Evolutionary conservation across 2,113 vertebrate genomes (phyloP).

Genomic region (Tenrec ecaudatus): DNA sequence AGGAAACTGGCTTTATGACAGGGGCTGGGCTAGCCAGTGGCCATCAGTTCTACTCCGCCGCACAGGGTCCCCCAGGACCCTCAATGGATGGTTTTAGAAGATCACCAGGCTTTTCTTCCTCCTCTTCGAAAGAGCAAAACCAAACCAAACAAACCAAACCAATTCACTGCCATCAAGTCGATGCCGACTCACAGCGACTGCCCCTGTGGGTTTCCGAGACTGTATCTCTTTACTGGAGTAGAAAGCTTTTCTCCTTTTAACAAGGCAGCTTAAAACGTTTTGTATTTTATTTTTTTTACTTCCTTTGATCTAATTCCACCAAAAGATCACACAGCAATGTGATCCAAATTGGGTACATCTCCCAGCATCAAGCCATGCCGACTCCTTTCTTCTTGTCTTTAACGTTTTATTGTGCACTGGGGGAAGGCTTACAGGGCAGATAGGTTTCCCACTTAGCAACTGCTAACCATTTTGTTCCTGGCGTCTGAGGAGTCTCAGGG

Average conservation of each 20-base stretch:
- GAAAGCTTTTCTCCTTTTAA: neutral
- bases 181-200: no score
- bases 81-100: neutral
- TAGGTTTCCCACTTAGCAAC: no score
- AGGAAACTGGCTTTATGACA: slow-evolving; percentile 22
- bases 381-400: slow-evolving; percentile 22
- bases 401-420: no score
- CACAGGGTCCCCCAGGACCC: neutral
- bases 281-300: no score
- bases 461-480: no score
- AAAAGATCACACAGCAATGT: slow-evolving; percentile 82
- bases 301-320: slow-evolving; percentile 73
- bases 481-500: neutral
- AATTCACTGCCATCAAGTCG: no score
- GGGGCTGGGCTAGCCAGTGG: neutral
- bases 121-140: no score
- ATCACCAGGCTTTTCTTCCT: neutral
- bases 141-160: no score
- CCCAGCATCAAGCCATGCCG: slow-evolving; percentile 67
- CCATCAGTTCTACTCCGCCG: neutral
- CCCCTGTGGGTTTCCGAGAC: no score
- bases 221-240: no score
- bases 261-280: slow-evolving; percentile 76
- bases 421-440: no score
- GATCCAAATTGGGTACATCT: slow-evolving; percentile 81